phyloP scores from a whole-genome alignment of 1,140 invertebrate genomes.

The Muscidifurax raptorellus region DNA sequence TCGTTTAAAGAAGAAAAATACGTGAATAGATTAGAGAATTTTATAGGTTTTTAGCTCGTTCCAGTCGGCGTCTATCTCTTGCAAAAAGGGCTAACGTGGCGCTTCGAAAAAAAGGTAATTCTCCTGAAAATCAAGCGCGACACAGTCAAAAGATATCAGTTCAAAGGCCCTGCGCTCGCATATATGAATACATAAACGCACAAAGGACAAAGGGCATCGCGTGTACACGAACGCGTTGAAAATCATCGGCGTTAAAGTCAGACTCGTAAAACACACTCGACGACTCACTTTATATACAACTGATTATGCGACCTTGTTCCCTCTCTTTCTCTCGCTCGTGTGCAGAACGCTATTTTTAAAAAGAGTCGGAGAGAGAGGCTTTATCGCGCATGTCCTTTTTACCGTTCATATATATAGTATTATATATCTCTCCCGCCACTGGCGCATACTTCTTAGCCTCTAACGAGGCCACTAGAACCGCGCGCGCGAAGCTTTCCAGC shows the following conservation, averaged over 20 bases:
- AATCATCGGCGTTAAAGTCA: slow-evolving; percentile 16
- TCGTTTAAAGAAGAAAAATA: too few relatives aligned
- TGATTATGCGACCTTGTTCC: slow-evolving; percentile 32
- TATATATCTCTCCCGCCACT: not conserved
- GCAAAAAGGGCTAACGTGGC: too few relatives aligned
- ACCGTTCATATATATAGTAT: too few relatives aligned
- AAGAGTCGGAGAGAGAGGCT: not conserved
- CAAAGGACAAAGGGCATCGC: not conserved
- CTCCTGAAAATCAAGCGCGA: too few relatives aligned
- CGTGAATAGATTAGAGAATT: too few relatives aligned
- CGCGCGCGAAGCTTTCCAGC: too few relatives aligned
- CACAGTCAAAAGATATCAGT: too few relatives aligned
- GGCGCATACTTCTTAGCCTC: not conserved
- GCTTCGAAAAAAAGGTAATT: too few relatives aligned
- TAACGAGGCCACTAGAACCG: slow-evolving; percentile 11
- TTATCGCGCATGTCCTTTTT: slow-evolving; percentile 19
- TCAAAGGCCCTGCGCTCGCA: too few relatives aligned
- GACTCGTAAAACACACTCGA: not conserved
- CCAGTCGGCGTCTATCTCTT: too few relatives aligned
- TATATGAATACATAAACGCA: not conserved
- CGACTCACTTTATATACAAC: slow-evolving; percentile 17
- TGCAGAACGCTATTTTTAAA: slow-evolving; percentile 25
- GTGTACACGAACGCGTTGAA: not conserved
- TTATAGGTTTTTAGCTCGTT: too few relatives aligned
- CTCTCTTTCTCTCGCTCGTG: not conserved